phyloP scores from a whole-genome alignment of 1,140 invertebrate species.

The Calephelis nemesis region DNA sequence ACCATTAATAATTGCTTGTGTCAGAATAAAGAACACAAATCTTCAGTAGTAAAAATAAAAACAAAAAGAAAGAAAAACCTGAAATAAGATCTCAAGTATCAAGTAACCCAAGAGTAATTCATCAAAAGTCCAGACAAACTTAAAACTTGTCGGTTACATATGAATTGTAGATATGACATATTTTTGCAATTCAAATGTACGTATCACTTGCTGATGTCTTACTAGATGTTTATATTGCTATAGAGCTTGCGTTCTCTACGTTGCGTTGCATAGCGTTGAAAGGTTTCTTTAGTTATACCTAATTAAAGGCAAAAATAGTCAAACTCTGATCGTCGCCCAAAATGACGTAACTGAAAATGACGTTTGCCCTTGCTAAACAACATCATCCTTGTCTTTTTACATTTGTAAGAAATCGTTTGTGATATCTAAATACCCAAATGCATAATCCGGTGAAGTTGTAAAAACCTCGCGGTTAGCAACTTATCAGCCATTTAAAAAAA shows the following conservation, averaged over 20 bases:
- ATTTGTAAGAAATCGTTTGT: too few relatives aligned
- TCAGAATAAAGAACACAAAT: neutral
- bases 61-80: neutral
- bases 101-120: neutral
- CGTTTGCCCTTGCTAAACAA: too few relatives aligned
- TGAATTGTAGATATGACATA: conserved; percentile 8
- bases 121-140: neutral
- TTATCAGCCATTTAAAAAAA: too few relatives aligned
- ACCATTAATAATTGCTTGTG: neutral
- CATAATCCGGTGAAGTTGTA: too few relatives aligned
- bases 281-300: too few relatives aligned
- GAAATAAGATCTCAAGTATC: conserved; percentile 2
- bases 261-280: too few relatives aligned
- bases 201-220: neutral
- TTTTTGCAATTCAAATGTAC: conserved; percentile 8
- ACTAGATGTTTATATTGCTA: neutral
- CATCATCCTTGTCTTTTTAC: too few relatives aligned
- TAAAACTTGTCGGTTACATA: conserved; percentile 1
- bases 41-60: neutral
- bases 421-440: too few relatives aligned
- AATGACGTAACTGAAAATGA: too few relatives aligned
- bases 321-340: too few relatives aligned
- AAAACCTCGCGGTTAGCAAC: too few relatives aligned
- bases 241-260: neutral
- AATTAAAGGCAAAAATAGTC: too few relatives aligned